phyloP scores from a whole-genome alignment of 1,140 invertebrate species.

The Rhyzopertha dominica region DNA sequence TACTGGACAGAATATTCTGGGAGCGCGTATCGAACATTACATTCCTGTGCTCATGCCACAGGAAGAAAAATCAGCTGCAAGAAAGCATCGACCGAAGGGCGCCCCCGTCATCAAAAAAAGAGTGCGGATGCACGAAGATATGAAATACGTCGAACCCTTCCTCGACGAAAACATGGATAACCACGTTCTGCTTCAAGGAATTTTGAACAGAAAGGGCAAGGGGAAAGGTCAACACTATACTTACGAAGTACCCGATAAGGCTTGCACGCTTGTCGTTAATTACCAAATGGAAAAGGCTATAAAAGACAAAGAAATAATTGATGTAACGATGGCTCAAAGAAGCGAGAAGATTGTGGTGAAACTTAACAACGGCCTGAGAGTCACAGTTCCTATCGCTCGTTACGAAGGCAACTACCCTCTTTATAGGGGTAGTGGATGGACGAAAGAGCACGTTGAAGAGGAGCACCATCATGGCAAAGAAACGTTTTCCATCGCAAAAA shows the following conservation, averaged over 20 bases:
- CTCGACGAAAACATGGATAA: constrained; percentile 61
- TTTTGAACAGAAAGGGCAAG: constrained; percentile 51
- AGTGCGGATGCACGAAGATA: constrained; percentile 57
- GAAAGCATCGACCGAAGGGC: constrained; percentile 49
- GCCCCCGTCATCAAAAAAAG: constrained; percentile 55
- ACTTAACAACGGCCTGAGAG: constrained; percentile 61
- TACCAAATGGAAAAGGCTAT: constrained; percentile 69
- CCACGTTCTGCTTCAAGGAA: constrained; percentile 53
- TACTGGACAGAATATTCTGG: constrained; percentile 47
- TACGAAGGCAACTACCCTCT: constrained; percentile 55
- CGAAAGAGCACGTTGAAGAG: constrained; percentile 57
- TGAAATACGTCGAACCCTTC: constrained; percentile 58
- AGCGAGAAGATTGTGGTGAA: constrained; percentile 66
- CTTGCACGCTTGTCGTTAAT: constrained; percentile 68
- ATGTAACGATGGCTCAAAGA: constrained; percentile 69
- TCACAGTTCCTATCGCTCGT: constrained; percentile 63
- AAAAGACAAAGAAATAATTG: constrained; percentile 67
- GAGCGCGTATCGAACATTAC: constrained; percentile 54
- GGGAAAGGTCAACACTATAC: constrained; percentile 36
- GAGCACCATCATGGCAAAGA: constrained; percentile 51
- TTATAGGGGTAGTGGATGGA: constrained; percentile 58
- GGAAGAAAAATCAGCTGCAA: constrained; percentile 36
- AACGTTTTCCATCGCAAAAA: constrained; percentile 60
- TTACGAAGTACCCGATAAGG: constrained; percentile 65
- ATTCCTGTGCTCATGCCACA: constrained; percentile 59